A percentile compares a stretch with the other conserved stretches of the same genome.
These are phyloP conservation scores for Diadophis punctatus DNA, from an alignment of 2,113 vertebrate species.

Conservation along the genomic window DNA sequence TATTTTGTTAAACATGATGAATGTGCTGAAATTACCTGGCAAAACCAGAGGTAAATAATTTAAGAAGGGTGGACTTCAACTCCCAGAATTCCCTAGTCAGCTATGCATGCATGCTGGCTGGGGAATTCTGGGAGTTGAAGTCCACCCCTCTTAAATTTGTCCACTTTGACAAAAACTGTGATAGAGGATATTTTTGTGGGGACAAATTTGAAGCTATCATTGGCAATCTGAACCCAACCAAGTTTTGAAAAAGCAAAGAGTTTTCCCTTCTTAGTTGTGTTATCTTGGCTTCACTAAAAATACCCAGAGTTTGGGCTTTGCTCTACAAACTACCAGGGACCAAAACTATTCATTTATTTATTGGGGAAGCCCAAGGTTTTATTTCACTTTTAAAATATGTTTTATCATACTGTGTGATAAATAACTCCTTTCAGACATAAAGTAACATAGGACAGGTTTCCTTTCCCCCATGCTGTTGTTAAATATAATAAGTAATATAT, in stretches of 20 bases:
- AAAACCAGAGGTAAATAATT: conserved; percentile 17
- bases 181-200: not conserved
- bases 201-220: too few species aligned
- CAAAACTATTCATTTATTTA: not conserved
- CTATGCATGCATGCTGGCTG: not conserved
- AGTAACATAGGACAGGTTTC: too few species aligned
- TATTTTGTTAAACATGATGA: conserved; percentile 7
- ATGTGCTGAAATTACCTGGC: not conserved
- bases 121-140: not conserved
- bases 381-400: not conserved
- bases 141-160: not conserved
- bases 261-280: not conserved
- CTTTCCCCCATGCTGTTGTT: not conserved
- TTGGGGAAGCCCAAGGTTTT: not conserved
- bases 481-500: not conserved
- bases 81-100: not conserved
- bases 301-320: not conserved
- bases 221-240: not conserved
- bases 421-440: not conserved
- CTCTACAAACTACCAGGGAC: not conserved
- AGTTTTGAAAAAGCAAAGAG: not conserved
- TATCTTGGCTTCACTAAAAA: not conserved
- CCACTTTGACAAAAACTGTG: not conserved
- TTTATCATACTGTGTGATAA: not conserved
- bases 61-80: not conserved